These are phyloP conservation scores for Lateolabrax maculatus DNA, from an alignment of 2,797 vertebrate genomes.

Conservation along the genomic window DNA sequence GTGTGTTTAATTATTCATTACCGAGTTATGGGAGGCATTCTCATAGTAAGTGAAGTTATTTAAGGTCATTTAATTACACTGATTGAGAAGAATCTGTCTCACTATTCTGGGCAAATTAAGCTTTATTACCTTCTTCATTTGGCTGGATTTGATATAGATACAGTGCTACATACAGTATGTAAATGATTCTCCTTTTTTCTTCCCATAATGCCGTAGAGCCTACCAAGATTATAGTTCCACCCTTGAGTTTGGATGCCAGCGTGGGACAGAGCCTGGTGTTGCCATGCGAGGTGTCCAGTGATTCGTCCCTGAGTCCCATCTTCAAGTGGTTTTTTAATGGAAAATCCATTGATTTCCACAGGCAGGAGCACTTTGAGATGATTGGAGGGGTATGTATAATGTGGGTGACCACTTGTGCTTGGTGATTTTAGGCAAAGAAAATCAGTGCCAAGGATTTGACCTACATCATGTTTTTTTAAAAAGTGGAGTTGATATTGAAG, in stretches of 20 bases:
- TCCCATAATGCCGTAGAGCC: slow-evolving; percentile 81
- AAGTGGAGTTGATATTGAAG: not conserved
- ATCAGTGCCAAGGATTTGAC: slow-evolving; percentile 16
- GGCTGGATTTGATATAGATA: slow-evolving; percentile 38
- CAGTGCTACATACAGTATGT: not conserved
- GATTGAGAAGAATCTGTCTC: slow-evolving; percentile 59
- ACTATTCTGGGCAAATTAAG: slow-evolving; percentile 57
- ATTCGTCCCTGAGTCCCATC: slow-evolving; percentile 84
- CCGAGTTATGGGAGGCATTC: slow-evolving; percentile 56
- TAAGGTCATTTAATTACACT: slow-evolving; percentile 73
- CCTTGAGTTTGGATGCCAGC: slow-evolving; percentile 87
- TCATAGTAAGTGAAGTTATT: slow-evolving; percentile 68
- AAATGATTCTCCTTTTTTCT: slow-evolving; percentile 1
- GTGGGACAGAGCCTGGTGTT: slow-evolving; percentile 92
- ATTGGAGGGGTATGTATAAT: slow-evolving; percentile 88
- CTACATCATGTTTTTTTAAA: not conserved
- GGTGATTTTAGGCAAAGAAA: slow-evolving; percentile 15
- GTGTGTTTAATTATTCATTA: slow-evolving; percentile 75
- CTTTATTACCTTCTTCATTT: slow-evolving; percentile 63
- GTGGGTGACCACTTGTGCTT: not conserved
- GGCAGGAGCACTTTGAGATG: slow-evolving; percentile 90
- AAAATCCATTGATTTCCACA: slow-evolving; percentile 86
- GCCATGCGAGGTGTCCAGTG: slow-evolving; percentile 89
- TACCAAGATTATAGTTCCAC: slow-evolving; percentile 87
- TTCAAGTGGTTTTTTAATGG: slow-evolving; percentile 93